Base-by-base conservation (phyloP, 2,797 vertebrate species). In the Novumbra hubbsi region DNA sequence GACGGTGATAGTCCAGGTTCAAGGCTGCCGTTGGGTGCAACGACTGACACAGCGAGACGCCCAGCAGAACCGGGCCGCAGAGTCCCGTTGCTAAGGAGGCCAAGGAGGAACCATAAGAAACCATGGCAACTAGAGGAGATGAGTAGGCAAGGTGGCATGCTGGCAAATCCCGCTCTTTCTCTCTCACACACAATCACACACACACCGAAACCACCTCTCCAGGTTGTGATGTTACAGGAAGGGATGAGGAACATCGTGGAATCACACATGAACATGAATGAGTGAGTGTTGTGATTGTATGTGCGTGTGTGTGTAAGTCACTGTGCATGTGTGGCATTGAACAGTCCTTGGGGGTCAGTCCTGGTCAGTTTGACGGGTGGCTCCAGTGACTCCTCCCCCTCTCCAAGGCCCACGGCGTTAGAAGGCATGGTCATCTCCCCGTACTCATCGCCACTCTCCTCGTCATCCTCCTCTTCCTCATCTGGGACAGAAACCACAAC, bases 381-480 rank as follows among this genome's bases (percentile, higher is more conserved):
- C 62, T 96, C 96, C 85, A 95, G 86, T 12, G 89, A 63, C 45
- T 95, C 94, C 1, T 95, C 91, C 8, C 90, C 92, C 28, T 94
- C 86, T 0, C 90, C 88, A 0, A 92, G 84, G 15, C 90, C 90
- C 21, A 91, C 80, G 1, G 91, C 80, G 21, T 89, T 88, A 57
- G 90, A 88, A 80, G 85, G 89, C 78, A 96, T 86, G 5, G 94
- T 83, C 38, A 97, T 89, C 50, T 96, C 95, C 41, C 93, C 93
- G 27, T 93, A 83, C 63, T 97, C 96, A 0, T 97, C 96, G 0
- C 97, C 96, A 0, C 95, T 97, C 78, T 97, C 96, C 1, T 97
- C 96, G 5, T 97, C 96, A 0, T 97, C 96, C 0, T 97, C 96
- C 57, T 98, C 96, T 19, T 97, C 96, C 15, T 96, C 96, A 89